Evolutionary conservation across 2,113 vertebrate species (phyloP), one percentile per base, ranked within the genome.

Genomic region (Pteronura brasiliensis): DNA sequence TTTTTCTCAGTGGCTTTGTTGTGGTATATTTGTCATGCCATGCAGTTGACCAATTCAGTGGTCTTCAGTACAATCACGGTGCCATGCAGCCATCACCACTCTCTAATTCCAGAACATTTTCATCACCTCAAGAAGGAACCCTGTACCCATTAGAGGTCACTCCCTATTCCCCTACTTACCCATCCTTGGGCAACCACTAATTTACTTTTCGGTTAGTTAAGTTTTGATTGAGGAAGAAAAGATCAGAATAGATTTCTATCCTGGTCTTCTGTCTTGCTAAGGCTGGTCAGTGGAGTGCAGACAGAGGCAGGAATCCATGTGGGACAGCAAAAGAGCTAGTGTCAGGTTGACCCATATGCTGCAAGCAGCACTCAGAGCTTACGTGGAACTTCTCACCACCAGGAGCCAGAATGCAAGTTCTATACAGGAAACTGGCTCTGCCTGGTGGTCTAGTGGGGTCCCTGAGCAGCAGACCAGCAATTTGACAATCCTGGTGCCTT

Each of bases 311-410:
- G 25, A 82, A 14, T 12, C 42, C 23, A 15, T 39, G n/a, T 2
- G 8, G 20, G 7, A 67, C 2, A 77, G 34, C 7, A 27, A 5
- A 2, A 86, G 31, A 49, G 49, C 8, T 4, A 6, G 10, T 0
- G 2, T 8, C 59, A 59, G 67, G 52, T 81, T 34, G 21, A 2
- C 4, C 52, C 20, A 9, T 6, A 31, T 12, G 63, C 17, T 14
- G 31, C 27, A 44, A n/a, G 39, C 13, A 9, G 10, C 20, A 29
- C 29, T 31, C 67, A 31, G 42, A 80, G 39, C 4, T 42, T 55
- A 36, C 31, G 36, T 4, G 7, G 55, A 69, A 61, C 61, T 36
- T 42, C n/a, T 72, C 65, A 61, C 44, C 23, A 4, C 12, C 65
- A 63, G n/a, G 8, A 23, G 15, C 44, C 36, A 34, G 42, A 65